Evolutionary conservation across 1,140 invertebrate genomes (phyloP), one percentile per base, ranked within the genome.

Genomic region (Antheraea mylitta): DNA sequence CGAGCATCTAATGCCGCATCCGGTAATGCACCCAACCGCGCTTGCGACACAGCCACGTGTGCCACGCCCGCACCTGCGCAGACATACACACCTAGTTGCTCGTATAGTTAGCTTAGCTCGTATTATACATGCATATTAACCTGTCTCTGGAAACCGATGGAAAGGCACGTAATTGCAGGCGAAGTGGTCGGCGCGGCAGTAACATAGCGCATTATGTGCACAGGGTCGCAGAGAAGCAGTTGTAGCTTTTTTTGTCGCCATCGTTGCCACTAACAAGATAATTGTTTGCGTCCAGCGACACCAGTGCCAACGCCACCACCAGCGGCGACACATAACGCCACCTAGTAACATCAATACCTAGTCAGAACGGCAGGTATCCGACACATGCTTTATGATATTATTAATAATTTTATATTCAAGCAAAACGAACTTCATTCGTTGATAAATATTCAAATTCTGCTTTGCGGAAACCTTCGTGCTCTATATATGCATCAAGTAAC

Each of bases 1-100:
- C 82, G 80, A 48, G 70, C 83, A 72, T 84, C 85, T 53, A 87
- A 81, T 73, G 85, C 83, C 69, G 82, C 45, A 53, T 53, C 45
- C 13, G 45, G 45, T 67, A 87, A 75, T 74, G 78, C 70, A 73
- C 82, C 78, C 58, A 85, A 72, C 69, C 75, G 75, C 63, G 83
- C 85, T 64, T 73, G 71, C 70, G 78, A 77, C 73, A 87, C 68
- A 42, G 82, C 73, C 78, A 86, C 82, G 77, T 86, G 84, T 64
- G 69, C 59, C 75, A 77, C 79, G 59, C 68, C 72, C 30, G 75
- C 66, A 66, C 72, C 79, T 80, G 70, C 66, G 30, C 53, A 66
- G 61, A 64, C 62, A 60, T 45, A 66, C 11, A 58, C 8, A 42
- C 37, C n/a, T 18, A 5, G 16, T 6, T 7, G 11, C 48, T 2